Conservation (phyloP, 2,888 invertebrate species). For the Torymus tubicola region DNA sequence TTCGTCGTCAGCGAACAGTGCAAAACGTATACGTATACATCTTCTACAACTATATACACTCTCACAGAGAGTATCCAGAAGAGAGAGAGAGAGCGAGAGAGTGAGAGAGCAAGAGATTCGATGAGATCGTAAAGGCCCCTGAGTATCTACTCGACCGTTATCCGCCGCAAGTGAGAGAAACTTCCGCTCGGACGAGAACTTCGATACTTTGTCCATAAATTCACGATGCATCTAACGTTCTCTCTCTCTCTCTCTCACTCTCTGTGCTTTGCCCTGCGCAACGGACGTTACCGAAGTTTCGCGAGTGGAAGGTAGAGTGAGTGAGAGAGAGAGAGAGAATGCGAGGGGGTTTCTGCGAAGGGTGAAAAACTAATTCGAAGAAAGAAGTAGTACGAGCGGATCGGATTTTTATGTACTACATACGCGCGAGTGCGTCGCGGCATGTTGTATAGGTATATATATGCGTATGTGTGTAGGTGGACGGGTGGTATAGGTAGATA, state of each 20-base stretch:
- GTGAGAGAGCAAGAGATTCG: slow-evolving; percentile 30
- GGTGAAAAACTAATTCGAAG: slow-evolving; percentile 55
- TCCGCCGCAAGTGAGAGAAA: slow-evolving; percentile 55
- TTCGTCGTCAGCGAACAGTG: slow-evolving; percentile 36
- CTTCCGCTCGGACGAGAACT: slow-evolving; percentile 55
- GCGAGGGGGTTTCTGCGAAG: slow-evolving; percentile 22
- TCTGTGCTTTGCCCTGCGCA: background rate
- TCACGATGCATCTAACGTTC: slow-evolving; percentile 55
- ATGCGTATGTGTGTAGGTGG: too few species aligned
- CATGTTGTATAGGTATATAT: background rate
- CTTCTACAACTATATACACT: background rate
- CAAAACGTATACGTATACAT: slow-evolving; percentile 9
- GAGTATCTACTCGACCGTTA: slow-evolving; percentile 56
- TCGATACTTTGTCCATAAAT: slow-evolving; percentile 57
- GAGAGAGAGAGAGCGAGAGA: slow-evolving; percentile 37
- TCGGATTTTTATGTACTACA: slow-evolving; percentile 50
- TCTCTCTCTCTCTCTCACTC: background rate
- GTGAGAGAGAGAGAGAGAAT: slow-evolving; percentile 4
- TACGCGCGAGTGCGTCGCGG: background rate
- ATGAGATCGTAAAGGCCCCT: slow-evolving; percentile 50
- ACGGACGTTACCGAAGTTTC: slow-evolving; percentile 42
- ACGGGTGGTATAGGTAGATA: background rate
- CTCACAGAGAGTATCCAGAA: background rate
- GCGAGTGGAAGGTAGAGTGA: slow-evolving; percentile 11
- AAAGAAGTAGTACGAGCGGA: slow-evolving; percentile 46